phyloP scores from a whole-genome alignment of 2,113 vertebrate genomes.

The Catharus minimus region DNA sequence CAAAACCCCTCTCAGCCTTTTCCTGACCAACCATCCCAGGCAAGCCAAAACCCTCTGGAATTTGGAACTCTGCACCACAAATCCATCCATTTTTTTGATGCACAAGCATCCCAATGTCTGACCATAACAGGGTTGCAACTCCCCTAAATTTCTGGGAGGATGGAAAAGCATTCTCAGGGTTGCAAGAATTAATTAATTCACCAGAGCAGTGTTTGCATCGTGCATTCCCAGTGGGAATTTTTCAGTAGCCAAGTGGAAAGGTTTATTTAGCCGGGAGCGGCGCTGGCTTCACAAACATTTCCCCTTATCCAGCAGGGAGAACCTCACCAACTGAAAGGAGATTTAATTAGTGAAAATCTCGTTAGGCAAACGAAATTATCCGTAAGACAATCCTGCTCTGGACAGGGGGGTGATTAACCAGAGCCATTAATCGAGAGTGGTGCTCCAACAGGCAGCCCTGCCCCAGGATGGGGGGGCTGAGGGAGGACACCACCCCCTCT shows the following conservation, averaged over 20 bases:
- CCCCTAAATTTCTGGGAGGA: background rate
- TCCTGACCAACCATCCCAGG: background rate
- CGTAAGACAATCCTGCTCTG: constrained; percentile 94
- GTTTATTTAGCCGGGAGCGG: constrained; percentile 83
- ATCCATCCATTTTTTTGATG: rapidly evolving
- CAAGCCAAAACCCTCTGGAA: background rate
- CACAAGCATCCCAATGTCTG: rapidly evolving
- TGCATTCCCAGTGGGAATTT: background rate
- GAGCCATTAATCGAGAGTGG: constrained; percentile 79
- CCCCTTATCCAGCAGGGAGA: constrained; percentile 80
- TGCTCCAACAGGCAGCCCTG: constrained; percentile 65
- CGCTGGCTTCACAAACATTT: constrained; percentile 81
- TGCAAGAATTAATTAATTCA: constrained; percentile 49
- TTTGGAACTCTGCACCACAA: background rate
- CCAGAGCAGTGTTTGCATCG: background rate
- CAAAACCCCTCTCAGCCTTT: background rate
- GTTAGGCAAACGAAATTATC: constrained; percentile 98
- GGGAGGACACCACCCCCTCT: background rate
- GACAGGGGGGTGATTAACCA: constrained; percentile 86
- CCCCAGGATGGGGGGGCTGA: background rate
- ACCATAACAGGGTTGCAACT: no score
- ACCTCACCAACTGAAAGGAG: constrained; percentile 88
- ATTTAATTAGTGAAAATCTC: constrained; percentile 99
- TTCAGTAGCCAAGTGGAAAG: constrained; percentile 72
- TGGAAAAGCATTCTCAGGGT: background rate